Conservation (phyloP, 2,797 vertebrate genomes). For the Psittacula echo region DNA sequence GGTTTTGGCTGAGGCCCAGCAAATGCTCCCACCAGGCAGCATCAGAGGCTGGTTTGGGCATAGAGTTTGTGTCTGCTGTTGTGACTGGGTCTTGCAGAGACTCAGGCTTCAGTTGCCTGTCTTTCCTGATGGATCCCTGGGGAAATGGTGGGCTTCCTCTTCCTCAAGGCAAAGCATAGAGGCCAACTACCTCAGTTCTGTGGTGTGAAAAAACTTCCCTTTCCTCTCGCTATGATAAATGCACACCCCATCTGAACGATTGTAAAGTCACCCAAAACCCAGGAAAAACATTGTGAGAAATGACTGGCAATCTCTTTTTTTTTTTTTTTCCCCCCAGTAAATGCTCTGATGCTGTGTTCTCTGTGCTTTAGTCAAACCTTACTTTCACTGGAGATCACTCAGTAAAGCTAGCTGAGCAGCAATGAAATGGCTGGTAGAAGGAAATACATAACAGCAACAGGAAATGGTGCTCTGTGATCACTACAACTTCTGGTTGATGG, state of each 20-base stretch:
- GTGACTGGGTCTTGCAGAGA: not conserved
- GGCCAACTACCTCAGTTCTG: not conserved
- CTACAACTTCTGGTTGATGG: not conserved
- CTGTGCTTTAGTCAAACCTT: not conserved
- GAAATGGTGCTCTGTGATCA: not conserved
- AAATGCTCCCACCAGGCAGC: not conserved
- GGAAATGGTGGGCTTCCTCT: not conserved
- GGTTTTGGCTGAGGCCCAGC: not conserved
- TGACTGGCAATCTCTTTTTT: not conserved
- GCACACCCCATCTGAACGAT: not conserved
- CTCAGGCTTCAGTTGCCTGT: not conserved
- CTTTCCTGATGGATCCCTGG: not conserved
- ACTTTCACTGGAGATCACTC: not conserved
- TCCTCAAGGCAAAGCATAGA: not conserved
- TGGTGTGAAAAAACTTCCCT: not conserved
- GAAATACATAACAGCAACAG: fast-evolving
- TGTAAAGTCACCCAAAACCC: not conserved
- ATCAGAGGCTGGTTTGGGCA: not conserved
- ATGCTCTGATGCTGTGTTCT: not conserved
- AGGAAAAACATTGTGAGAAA: not conserved
- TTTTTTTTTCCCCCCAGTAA: not conserved
- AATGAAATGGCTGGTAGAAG: not conserved
- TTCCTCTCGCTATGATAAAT: not conserved
- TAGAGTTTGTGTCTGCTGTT: not conserved
- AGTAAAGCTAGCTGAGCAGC: not conserved